These are phyloP conservation scores for Ramphastos sulfuratus DNA, from an alignment of 2,113 vertebrate species.

Conservation along the genomic window DNA sequence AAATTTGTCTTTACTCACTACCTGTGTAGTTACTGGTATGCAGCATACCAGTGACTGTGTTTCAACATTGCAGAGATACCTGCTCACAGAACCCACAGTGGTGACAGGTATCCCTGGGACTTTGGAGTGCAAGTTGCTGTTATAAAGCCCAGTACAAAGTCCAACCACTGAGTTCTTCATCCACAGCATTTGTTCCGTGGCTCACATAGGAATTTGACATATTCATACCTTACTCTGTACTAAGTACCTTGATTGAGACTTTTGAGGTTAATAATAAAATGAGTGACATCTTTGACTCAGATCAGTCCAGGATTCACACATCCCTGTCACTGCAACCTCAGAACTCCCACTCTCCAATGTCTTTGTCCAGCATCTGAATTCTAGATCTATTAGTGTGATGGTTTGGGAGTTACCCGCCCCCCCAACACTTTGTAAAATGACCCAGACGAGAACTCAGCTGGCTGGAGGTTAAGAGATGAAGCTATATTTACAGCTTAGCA, in stretches of 20 bases:
- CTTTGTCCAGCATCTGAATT: not conserved
- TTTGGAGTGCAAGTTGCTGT: not conserved
- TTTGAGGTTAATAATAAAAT: not conserved
- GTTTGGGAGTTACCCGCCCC: too few species aligned
- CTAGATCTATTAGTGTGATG: too few species aligned
- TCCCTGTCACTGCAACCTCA: not conserved
- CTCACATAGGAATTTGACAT: not conserved
- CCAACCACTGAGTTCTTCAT: not conserved
- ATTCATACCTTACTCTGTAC: not conserved
- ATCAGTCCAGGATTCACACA: rapidly evolving
- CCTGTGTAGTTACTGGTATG: not conserved
- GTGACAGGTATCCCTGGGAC: not conserved
- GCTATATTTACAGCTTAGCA: too few species aligned
- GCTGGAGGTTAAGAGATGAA: too few species aligned
- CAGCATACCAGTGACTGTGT: not conserved
- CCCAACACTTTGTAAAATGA: too few species aligned
- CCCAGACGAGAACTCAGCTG: too few species aligned
- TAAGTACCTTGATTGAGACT: not conserved
- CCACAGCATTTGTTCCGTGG: not conserved
- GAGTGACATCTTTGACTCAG: not conserved
- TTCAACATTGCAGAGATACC: too few species aligned
- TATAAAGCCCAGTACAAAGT: not conserved
- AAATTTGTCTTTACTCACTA: not conserved
- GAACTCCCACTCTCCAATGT: not conserved
- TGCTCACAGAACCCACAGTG: not conserved